Percentiles rank a stretch among this genome's conserved stretches.
These are phyloP conservation scores for Pterocles burchelli DNA, from an alignment of 2,113 vertebrate genomes.

Conservation along the genomic window DNA sequence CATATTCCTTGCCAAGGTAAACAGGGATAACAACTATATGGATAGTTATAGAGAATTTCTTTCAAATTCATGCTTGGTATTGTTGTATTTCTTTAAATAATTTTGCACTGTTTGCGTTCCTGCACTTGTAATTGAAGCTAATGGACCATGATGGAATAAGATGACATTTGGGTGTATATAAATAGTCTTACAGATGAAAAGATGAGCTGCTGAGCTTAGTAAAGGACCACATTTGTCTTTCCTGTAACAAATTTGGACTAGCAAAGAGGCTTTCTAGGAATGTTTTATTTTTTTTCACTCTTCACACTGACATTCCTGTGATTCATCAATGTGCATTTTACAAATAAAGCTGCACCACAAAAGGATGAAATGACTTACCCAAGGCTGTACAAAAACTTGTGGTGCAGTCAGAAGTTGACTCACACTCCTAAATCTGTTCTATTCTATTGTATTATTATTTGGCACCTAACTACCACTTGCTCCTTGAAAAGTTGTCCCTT, in stretches of 20 bases:
- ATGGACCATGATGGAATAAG: not conserved
- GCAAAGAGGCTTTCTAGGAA: constrained; percentile 18
- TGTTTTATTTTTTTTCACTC: not conserved
- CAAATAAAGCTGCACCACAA: not conserved
- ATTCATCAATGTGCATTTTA: not conserved
- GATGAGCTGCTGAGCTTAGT: not conserved
- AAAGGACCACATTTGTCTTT: not conserved
- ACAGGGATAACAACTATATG: constrained; percentile 55
- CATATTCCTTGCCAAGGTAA: constrained; percentile 73
- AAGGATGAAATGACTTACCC: not conserved
- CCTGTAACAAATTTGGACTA: not conserved
- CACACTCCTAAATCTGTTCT: not conserved
- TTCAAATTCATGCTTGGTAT: not conserved
- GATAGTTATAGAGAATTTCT: constrained; percentile 54
- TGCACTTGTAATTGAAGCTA: not conserved
- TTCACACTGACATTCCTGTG: not conserved
- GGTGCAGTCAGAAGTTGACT: not conserved
- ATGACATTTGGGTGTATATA: not conserved
- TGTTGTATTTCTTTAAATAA: constrained; percentile 14
- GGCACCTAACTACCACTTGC: not conserved
- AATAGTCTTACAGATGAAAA: not conserved
- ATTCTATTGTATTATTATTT: not conserved
- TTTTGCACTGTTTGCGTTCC: not conserved
- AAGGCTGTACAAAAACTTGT: not conserved
- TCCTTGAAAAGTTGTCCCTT: not conserved